Conservation (phyloP, 2,888 invertebrate genomes). For the Ferrisia virgata region DNA sequence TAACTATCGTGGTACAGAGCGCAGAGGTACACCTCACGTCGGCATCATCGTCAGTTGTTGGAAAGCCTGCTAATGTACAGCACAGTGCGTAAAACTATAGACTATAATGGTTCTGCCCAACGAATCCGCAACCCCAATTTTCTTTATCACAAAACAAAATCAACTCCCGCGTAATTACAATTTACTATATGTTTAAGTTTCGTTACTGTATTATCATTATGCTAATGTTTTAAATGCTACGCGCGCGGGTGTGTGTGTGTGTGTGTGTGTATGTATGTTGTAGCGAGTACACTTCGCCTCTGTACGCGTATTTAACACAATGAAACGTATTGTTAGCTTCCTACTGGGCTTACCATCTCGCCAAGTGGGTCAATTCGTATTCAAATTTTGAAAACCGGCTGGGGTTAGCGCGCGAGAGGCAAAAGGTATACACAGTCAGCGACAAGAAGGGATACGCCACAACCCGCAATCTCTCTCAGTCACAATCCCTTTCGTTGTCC, state of each 20-base stretch:
- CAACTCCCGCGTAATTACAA: slow-evolving; percentile 28
- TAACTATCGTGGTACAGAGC: background rate
- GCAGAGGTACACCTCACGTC: background rate
- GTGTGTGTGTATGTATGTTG: too few relatives aligned
- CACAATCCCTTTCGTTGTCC: background rate
- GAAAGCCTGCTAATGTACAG: too few relatives aligned
- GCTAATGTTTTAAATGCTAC: slow-evolving; percentile 23
- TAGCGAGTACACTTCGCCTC: too few relatives aligned
- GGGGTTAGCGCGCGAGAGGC: background rate
- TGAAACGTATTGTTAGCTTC: slow-evolving; percentile 30
- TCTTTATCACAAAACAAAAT: slow-evolving; percentile 23
- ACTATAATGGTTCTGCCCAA: background rate
- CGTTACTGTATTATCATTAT: slow-evolving; percentile 27
- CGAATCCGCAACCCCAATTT: slow-evolving; percentile 28
- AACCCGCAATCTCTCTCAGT: background rate
- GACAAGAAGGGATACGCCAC: background rate
- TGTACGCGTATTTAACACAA: slow-evolving; percentile 30
- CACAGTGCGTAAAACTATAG: too few relatives aligned
- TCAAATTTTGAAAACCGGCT: background rate
- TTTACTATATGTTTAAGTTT: slow-evolving; percentile 23
- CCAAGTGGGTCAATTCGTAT: slow-evolving; percentile 27
- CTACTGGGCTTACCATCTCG: background rate
- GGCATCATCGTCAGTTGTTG: background rate
- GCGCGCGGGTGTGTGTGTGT: too few relatives aligned
- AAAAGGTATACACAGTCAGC: too few relatives aligned